Base-by-base conservation (phyloP, 2,797 vertebrate species). In the Pipistrellus kuhlii region DNA sequence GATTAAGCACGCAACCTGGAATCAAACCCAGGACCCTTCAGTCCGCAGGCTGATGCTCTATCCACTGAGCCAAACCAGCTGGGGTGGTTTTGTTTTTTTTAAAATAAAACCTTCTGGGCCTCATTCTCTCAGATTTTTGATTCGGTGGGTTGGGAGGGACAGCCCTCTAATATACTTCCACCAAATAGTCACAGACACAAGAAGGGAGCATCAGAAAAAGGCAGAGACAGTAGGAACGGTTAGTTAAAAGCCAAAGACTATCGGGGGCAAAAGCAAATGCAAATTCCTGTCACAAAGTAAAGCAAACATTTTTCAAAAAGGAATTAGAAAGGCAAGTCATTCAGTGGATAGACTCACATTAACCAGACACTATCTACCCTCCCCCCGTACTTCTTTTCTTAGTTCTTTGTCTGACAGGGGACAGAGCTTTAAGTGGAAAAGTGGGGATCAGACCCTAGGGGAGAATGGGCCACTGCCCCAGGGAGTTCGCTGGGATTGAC, bases 91-190 rank as follows among this genome's bases (percentile, higher is more conserved):
- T 21, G 12, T 57, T 75, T 57, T 57, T 53, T 25, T 17, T n/a
- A n/a, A 69, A 73, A 87, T 46, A 73, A 88, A 96, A 76, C 17
- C 14, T 35, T 64, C 46, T 73, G 35, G 32, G 46, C 30, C 75
- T 64, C 30, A 83, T 68, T 83, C 44, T 88, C 57, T 83, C 87
- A 55, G n/a, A 71, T 82, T 93, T 93, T 90, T 88, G 41, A 87
- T 75, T 59, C 77, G 41, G 80, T 35, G 66, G 20, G 20, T 76
- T 71, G 27, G 66, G 51, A 94, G 66, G 78, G 13, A 86, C n/a
- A 82, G 13, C 46, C 20, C 38, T 88, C 15, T 51, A n/a, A 68
- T 59, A 90, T 35, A 81, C 10, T 48, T 30, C 30, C 27, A 68
- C 46, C 32, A 84, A 76, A 75, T 8, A 55, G 64, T 64, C 17